Conservation (phyloP, 2,888 invertebrate species). For the Chrysolina americana region DNA sequence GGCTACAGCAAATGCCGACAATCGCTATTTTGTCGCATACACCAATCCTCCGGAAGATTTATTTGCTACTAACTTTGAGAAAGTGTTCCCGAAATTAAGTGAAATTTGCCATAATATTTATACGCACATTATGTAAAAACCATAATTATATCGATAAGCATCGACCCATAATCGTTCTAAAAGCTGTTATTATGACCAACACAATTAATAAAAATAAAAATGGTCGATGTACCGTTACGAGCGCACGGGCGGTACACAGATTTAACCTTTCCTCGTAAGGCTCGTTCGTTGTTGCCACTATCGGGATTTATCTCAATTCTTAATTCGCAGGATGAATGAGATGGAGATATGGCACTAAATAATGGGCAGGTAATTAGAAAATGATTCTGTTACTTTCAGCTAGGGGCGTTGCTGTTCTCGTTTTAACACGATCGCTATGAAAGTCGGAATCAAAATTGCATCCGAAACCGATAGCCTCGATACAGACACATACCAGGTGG, state of each 20-base stretch:
- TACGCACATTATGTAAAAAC: slow-evolving; percentile 54
- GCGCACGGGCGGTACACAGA: slow-evolving; percentile 37
- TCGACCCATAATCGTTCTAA: slow-evolving; percentile 50
- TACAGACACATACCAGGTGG: neutral
- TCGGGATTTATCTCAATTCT: slow-evolving; percentile 17
- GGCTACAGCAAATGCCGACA: neutral
- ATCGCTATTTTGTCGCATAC: neutral
- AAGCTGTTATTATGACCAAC: slow-evolving; percentile 56
- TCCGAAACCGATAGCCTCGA: neutral
- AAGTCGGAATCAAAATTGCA: slow-evolving; percentile 3
- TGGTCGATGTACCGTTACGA: slow-evolving; percentile 41
- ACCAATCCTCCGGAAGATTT: slow-evolving; percentile 7
- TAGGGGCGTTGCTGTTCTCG: slow-evolving; percentile 4
- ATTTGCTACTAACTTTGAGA: slow-evolving; percentile 34
- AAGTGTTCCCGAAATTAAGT: slow-evolving; percentile 45
- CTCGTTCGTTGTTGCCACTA: slow-evolving; percentile 16
- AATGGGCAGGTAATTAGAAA: slow-evolving; percentile 22
- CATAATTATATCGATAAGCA: slow-evolving; percentile 57
- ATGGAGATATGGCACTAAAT: slow-evolving; percentile 19
- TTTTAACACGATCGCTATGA: neutral
- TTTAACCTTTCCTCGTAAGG: slow-evolving; percentile 27
- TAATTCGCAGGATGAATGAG: slow-evolving; percentile 16
- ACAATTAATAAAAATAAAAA: slow-evolving; percentile 49
- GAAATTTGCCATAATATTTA: slow-evolving; percentile 49
- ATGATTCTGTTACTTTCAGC: slow-evolving; percentile 14